These are phyloP conservation scores for Scelioninae gen. 2 DNA, from an alignment of 2,888 invertebrate genomes.

Conservation along the genomic window DNA sequence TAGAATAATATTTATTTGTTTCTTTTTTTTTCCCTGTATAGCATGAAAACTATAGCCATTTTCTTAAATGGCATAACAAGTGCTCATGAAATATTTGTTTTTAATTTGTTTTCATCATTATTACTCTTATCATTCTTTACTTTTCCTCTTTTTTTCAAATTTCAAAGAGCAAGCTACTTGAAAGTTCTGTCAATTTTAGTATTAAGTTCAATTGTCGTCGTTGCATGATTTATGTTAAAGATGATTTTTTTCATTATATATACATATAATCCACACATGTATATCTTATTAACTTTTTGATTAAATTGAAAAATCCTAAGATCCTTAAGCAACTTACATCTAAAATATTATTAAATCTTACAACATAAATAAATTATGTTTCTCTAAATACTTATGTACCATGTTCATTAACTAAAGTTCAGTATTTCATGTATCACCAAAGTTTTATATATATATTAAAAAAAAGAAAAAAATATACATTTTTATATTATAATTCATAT, in stretches of 20 bases:
- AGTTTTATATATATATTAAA: background rate
- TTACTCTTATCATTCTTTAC: constrained; percentile 14
- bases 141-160: constrained; percentile 18
- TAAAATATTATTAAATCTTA: constrained; percentile 61
- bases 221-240: constrained; percentile 31
- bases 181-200: constrained; percentile 39
- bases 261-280: constrained; percentile 36
- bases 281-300: constrained; percentile 63
- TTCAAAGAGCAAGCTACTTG: constrained; percentile 62
- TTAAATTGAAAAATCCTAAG: constrained; percentile 71
- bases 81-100: constrained; percentile 55
- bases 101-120: constrained; percentile 2
- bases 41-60: constrained; percentile 65
- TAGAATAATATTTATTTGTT: constrained; percentile 62
- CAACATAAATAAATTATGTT: constrained; percentile 51
- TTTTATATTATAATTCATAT: constrained; percentile 8
- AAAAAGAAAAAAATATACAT: background rate
- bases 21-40: constrained; percentile 26
- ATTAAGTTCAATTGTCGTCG: constrained; percentile 47
- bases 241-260: constrained; percentile 20
- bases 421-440: constrained; percentile 2
- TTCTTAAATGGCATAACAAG: constrained; percentile 65
- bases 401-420: constrained; percentile 20
- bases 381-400: constrained; percentile 37
- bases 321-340: constrained; percentile 60